Evolutionary conservation across 1,140 invertebrate species (phyloP), one percentile per base, ranked within the genome.

Genomic region (Ruditapes philippinarum): DNA sequence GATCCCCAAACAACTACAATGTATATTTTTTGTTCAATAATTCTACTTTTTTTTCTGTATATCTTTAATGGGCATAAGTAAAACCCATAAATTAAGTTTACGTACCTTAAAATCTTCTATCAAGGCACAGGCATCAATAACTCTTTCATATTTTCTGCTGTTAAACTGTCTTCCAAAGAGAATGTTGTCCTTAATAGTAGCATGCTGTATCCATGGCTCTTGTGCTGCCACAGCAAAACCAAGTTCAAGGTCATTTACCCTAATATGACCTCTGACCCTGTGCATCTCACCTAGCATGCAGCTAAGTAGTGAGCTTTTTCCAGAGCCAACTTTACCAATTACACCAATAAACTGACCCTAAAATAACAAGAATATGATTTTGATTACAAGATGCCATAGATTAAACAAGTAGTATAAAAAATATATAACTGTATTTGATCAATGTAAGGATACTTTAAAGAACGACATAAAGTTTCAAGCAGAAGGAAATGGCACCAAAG

Each of bases 141-240:
- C 95, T 91, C 94, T 96, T 94, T 96, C 96, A 94, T 99, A 99
- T 95, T 97, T 97, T 28, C 96, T 96, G 73, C 97, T 97, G 94
- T 99, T 97, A 91, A 97, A 98, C 1, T 97, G 95, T 93, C 97
- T 97, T 0, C 98, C 98, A 96, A 99, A 99, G 5, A 99, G 95
- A 93, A 99, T 99, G 94, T 99, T 99, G 42, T 99, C 98, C 62
- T 97, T 96, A 38, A 99, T 97, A 0, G 98, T 98, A 42, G 98
- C 98, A 83, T 98, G 97, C 93, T 99, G 97, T 57, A 99, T 96
- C 99, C 99, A 99, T 12, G 98, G 97, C 89, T 97, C 97, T 96
- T 99, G 99, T 22, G 97, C 97, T 25, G 97, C 98, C 94, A 99
- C 76, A 22, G 92, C 94, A 88, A 95, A 94, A 0, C 94, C 93